These are phyloP conservation scores for Aegithalos caudatus DNA, from an alignment of 2,113 vertebrate species.

Conservation along the genomic window DNA sequence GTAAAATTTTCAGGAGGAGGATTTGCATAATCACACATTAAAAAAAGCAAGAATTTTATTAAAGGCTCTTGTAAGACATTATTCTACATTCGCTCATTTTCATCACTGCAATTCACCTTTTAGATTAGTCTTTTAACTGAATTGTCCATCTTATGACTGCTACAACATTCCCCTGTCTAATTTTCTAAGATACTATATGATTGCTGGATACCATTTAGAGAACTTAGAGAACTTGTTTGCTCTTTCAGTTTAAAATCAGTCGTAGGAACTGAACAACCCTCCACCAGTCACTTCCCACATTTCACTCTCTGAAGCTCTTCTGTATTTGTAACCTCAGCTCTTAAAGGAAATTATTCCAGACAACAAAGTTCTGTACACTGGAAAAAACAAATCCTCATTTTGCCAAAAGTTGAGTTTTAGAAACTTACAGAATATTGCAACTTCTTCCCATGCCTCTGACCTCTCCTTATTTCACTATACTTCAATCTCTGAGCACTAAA, in stretches of 20 bases:
- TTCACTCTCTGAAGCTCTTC: background rate
- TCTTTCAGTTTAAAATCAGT: background rate
- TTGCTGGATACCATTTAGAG: background rate
- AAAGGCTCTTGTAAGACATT: background rate
- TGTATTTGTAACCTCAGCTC: background rate
- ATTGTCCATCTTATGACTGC: background rate
- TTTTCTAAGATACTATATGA: background rate
- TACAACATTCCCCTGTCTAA: background rate
- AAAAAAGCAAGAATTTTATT: background rate
- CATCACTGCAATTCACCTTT: background rate
- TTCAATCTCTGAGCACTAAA: background rate
- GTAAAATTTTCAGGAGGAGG: background rate
- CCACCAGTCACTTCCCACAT: background rate
- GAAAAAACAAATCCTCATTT: background rate
- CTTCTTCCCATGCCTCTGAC: background rate
- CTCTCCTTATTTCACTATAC: background rate
- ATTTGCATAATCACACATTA: background rate
- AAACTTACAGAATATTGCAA: background rate
- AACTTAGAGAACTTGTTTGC: background rate
- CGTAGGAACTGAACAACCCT: background rate
- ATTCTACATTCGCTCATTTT: background rate
- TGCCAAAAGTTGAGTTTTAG: background rate
- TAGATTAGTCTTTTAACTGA: background rate
- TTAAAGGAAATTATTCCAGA: background rate
- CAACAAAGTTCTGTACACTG: background rate